These are phyloP conservation scores for Loris lydekkerianus DNA, from an alignment of 2,797 vertebrate genomes.

Conservation along the genomic window DNA sequence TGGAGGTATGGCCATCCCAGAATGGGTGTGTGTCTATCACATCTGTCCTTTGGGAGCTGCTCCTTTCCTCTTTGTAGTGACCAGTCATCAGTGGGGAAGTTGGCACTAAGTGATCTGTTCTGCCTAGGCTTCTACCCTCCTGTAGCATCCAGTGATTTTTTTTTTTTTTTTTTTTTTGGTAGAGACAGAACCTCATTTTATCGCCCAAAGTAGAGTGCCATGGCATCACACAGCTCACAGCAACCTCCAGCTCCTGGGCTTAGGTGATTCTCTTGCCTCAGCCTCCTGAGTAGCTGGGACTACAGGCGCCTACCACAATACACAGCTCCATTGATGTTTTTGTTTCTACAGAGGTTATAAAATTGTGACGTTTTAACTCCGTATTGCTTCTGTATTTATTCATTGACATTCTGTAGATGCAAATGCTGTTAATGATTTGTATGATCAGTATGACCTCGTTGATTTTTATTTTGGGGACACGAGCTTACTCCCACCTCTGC, in stretches of 20 bases:
- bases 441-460: not conserved
- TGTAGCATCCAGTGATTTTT: not conserved
- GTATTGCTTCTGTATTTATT: not conserved
- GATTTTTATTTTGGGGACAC: not conserved
- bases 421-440: not conserved
- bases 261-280: no score
- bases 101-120: not conserved
- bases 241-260: no score
- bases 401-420: not conserved
- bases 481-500: not conserved
- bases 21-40: not conserved
- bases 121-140: not conserved
- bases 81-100: not conserved
- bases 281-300: no score
- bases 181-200: no score
- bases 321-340: not conserved
- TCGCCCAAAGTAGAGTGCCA: no score
- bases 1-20: not conserved
- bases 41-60: not conserved
- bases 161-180: no score
- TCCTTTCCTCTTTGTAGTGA: not conserved
- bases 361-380: not conserved
- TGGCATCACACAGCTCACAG: no score
- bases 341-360: not conserved
- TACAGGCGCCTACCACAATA: no score